These are phyloP conservation scores for Trichogramma pretiosum DNA, from an alignment of 1,140 invertebrate species.

Conservation along the genomic window DNA sequence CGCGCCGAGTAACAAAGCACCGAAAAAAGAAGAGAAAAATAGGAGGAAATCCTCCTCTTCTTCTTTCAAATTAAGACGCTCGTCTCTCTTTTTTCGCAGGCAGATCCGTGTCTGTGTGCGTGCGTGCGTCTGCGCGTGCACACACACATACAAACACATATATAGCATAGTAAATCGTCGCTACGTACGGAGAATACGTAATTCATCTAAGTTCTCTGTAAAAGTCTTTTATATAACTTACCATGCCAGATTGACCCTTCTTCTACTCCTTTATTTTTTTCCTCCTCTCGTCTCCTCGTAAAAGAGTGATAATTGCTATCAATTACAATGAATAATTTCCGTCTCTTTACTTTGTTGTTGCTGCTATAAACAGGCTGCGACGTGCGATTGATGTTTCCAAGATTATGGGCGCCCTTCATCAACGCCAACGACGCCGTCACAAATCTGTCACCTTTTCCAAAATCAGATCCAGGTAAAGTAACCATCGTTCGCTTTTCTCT, in stretches of 20 bases:
- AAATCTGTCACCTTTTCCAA: conserved; percentile 33
- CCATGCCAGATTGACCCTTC: conserved; percentile 14
- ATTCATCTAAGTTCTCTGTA: conserved; percentile 25
- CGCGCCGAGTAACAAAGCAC: conserved; percentile 14
- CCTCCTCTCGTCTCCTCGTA: no score
- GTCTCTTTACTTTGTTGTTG: no score
- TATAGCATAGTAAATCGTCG: conserved; percentile 42
- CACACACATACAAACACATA: no score
- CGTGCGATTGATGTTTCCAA: conserved; percentile 41
- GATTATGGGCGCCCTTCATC: conserved; percentile 40
- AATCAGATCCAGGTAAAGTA: conserved; percentile 39
- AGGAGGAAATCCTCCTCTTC: conserved; percentile 22
- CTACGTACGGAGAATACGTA: conserved; percentile 41
- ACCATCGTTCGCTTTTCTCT: background rate
- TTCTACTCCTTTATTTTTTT: no score
- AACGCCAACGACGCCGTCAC: conserved; percentile 35
- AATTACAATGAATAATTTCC: no score
- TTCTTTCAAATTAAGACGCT: conserved; percentile 46
- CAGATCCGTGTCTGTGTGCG: no score
- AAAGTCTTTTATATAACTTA: no score
- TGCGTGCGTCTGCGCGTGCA: no score
- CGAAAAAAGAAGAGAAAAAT: conserved; percentile 40
- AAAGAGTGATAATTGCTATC: no score
- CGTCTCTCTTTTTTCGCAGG: no score
- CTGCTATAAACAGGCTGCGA: conserved; percentile 40